phyloP scores from a whole-genome alignment of 2,888 invertebrate species.

The Standfussiana lucernea region DNA sequence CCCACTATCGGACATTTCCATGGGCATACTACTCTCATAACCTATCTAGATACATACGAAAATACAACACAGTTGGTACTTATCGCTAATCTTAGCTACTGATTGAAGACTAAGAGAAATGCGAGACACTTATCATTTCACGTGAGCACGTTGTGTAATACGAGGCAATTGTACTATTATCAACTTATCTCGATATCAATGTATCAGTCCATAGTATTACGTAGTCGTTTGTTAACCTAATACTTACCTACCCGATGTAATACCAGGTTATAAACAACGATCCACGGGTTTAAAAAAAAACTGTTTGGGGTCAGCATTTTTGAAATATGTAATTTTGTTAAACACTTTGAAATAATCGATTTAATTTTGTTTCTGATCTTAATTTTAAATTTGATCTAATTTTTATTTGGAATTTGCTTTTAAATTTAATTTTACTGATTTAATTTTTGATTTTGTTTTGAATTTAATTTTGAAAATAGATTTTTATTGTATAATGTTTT shows the following conservation, averaged over 20 bases:
- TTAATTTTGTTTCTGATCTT: too few relatives aligned
- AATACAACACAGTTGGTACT: background rate
- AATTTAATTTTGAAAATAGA: too few relatives aligned
- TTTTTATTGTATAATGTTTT: too few relatives aligned
- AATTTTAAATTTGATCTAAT: too few relatives aligned
- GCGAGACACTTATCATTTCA: background rate
- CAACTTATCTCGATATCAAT: background rate
- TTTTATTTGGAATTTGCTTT: too few relatives aligned
- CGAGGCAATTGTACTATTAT: conserved; percentile 22
- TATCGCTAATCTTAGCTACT: background rate
- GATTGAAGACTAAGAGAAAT: conserved; percentile 8
- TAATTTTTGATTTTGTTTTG: too few relatives aligned
- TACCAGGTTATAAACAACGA: too few relatives aligned
- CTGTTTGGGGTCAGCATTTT: background rate
- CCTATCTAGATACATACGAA: background rate
- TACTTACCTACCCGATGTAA: background rate
- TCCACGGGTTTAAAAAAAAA: background rate
- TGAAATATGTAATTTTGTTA: background rate
- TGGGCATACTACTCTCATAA: too few relatives aligned
- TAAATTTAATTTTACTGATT: too few relatives aligned
- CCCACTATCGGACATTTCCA: too few relatives aligned
- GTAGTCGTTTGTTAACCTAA: background rate
- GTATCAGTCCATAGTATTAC: background rate
- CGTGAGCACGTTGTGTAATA: conserved; percentile 11
- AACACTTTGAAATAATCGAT: background rate